A percentile compares a stretch with the other conserved stretches of the same genome.
phyloP scores from a whole-genome alignment of 64 coral and sea anemone genomes.

The Montipora sp. region DNA sequence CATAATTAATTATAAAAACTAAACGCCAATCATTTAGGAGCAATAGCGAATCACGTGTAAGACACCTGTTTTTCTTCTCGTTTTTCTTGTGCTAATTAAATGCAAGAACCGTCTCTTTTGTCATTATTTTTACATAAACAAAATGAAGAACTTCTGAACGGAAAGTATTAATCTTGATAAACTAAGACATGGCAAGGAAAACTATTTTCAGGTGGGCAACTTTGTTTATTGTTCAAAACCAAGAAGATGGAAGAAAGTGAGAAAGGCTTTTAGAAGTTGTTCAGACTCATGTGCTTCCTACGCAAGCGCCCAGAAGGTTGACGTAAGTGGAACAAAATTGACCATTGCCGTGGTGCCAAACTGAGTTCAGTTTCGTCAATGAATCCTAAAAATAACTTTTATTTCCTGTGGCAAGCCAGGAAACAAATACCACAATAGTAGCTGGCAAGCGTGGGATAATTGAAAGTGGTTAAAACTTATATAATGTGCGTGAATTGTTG shows the following conservation, averaged over 20 bases:
- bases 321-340: conserved; percentile 32
- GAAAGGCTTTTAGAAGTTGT: background rate
- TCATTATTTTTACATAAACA: background rate
- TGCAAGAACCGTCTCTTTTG: conserved; percentile 13
- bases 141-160: background rate
- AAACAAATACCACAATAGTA: conserved; percentile 30
- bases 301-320: background rate
- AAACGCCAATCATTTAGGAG: conserved; percentile 19
- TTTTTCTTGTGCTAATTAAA: background rate
- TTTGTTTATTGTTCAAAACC: background rate
- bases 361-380: conserved; percentile 7
- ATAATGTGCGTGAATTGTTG: background rate
- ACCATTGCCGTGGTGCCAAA: background rate
- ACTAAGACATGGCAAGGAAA: background rate
- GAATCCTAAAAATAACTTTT: conserved; percentile 34
- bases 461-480: conserved; percentile 1
- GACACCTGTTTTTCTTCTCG: conserved; percentile 8
- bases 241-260: background rate
- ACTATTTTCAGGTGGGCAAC: background rate
- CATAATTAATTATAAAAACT: background rate
- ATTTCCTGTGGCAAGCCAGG: conserved; percentile 2
- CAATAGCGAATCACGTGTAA: background rate
- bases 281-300: background rate
- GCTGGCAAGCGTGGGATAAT: conserved; percentile 5
- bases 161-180: background rate